phyloP scores from a whole-genome alignment of 2,888 invertebrate genomes.

The Stramonita haemastoma region DNA sequence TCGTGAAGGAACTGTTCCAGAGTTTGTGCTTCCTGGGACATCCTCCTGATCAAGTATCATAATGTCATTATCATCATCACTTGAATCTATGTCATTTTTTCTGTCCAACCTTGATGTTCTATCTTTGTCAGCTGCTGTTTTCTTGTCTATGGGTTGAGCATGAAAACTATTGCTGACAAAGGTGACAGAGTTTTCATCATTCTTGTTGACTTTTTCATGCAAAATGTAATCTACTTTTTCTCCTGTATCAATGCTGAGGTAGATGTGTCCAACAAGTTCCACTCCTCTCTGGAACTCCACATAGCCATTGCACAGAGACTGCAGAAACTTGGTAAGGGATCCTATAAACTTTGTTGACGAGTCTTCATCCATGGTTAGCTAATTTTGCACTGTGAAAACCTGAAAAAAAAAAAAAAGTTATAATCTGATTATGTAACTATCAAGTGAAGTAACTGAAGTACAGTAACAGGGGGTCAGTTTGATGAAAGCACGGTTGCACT shows the following conservation, averaged over 20 bases:
- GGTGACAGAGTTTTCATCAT: conserved; percentile 52
- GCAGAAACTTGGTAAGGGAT: conserved; percentile 51
- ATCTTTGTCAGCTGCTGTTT: conserved; percentile 6
- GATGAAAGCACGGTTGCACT: too few relatives aligned
- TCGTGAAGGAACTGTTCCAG: conserved; percentile 40
- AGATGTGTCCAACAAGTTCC: conserved; percentile 52
- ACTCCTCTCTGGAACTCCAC: conserved; percentile 53
- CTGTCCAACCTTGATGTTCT: neutral
- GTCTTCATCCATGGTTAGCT: conserved; percentile 50
- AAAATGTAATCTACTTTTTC: conserved; percentile 52
- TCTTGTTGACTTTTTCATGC: conserved; percentile 53
- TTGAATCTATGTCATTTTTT: conserved; percentile 10
- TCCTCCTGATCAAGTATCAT: conserved; percentile 43
- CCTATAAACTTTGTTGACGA: conserved; percentile 51
- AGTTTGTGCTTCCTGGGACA: conserved; percentile 43
- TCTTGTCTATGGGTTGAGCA: conserved; percentile 50
- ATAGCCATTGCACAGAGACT: conserved; percentile 54
- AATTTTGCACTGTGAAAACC: neutral
- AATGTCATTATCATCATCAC: conserved; percentile 43
- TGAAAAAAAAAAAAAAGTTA: neutral
- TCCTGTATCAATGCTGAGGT: conserved; percentile 53
- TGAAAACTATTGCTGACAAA: conserved; percentile 55
- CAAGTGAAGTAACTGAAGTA: too few relatives aligned
- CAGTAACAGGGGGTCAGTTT: too few relatives aligned
- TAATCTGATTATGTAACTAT: neutral